Base-by-base conservation (phyloP, 2,797 vertebrate genomes). In the Antrozous pallidus region DNA sequence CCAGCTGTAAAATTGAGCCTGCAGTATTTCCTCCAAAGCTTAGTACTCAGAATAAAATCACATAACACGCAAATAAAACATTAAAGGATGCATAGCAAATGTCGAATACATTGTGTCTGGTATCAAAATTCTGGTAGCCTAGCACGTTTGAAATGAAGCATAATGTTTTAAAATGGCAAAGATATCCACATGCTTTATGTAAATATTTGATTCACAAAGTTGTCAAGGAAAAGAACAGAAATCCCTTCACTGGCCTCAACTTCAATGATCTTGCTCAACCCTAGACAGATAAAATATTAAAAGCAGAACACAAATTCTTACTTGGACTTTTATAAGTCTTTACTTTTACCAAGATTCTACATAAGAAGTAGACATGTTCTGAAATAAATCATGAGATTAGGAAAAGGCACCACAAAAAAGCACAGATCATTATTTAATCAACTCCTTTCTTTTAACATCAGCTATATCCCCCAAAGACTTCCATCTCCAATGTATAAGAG, bases 341-440 rank as follows among this genome's bases (percentile, higher is more conserved):
- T 54, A 80, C 73, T 93, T 87, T 86, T 79, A 67, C 47, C 28
- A 56, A 77, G 28, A 65, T 77, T 92, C 49, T 89, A 73, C 26
- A 69, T 56, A 73, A 91, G 16, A 86, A 75, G 87, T 28, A 74
- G 28, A 4, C 38, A 33, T 22, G 6, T 11, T 20, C 49, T 71
- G 94, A 67, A 88, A 93, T 83, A 94, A 92, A 14, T 79, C 33
- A 92, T 36, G n/a, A 88, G 36, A 79, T 36, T 75, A 63, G 22
- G 65, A 92, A 36, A 93, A 93, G 51, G 84, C 75, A 87, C 31
- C 78, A 36, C 38, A 86, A 81, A 87, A 86, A 81, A 87, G 17
- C 26, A 78, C 8, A 92, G 6, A 70, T 77, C 22, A 85, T 88
- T 73, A 90, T 87, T 93, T 80, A 92, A 65, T 67, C 63, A 85